These are phyloP conservation scores for Strigamia crassipes DNA, from an alignment of 2,888 invertebrate species.

Conservation along the genomic window DNA sequence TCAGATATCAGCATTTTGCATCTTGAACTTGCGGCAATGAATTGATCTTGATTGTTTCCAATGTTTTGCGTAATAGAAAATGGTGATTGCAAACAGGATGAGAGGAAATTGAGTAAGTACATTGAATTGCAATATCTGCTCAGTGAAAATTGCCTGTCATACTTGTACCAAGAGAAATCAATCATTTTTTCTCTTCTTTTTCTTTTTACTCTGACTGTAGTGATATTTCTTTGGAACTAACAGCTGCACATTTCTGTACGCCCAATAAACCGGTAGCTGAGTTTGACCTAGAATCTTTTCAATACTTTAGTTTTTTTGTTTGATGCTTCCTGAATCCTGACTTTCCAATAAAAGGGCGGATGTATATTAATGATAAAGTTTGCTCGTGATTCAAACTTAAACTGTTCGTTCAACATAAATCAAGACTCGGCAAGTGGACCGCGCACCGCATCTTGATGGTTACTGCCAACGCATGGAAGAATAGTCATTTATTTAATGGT, in stretches of 20 bases:
- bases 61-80: not conserved
- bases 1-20: not conserved
- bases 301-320: not conserved
- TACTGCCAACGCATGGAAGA: too few species aligned
- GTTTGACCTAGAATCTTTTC: slow-evolving; percentile 6
- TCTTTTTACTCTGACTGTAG: not conserved
- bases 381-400: too few species aligned
- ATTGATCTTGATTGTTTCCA: not conserved
- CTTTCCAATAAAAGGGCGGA: not conserved
- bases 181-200: slow-evolving; percentile 36
- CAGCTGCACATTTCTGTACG: slow-evolving; percentile 19
- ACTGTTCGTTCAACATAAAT: too few species aligned
- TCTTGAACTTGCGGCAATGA: not conserved
- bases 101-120: not conserved
- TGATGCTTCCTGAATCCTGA: not conserved
- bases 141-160: slow-evolving; percentile 23
- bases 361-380: not conserved
- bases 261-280: not conserved
- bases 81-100: not conserved
- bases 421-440: too few species aligned
- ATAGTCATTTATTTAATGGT: too few species aligned
- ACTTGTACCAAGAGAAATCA: slow-evolving; percentile 4
- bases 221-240: slow-evolving; percentile 1
- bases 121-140: not conserved
- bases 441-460: too few species aligned